Evolutionary conservation across 2,888 invertebrate species (phyloP), one percentile per base, ranked within the genome.

Genomic region (Mellilla xanthometata): DNA sequence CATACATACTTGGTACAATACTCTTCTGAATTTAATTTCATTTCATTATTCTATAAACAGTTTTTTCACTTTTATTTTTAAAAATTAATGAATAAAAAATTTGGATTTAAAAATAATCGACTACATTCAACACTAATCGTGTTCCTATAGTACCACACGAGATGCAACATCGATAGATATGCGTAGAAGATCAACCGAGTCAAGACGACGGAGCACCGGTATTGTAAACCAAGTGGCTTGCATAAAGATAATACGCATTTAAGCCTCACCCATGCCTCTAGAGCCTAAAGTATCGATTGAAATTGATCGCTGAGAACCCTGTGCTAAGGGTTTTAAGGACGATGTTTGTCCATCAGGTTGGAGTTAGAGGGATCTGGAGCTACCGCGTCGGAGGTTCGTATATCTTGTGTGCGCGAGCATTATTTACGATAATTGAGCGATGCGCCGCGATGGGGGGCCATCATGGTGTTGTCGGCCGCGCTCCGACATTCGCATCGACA

Each of bases 361-460:
- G 49, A 57, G 67, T 69, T 71, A 65, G 70, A 76, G 75, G 67
- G 83, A 74, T 80, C 83, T 74, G 75, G 68, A 81, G 82, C 87
- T 89, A 86, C 88, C 62, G 84, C 80, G 65, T 54, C 72, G 65
- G 74, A 72, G 80, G 78, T 76, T 78, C 84, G 87, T 87, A 87
- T 88, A 87, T 89, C 87, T 88, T 87, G 79, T 85, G 86, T 87
- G 87, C 62, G 85, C 84, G 86, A 87, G 89, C 88, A 89, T 89
- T 89, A 89, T 89, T 89, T 89, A 89, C 89, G 88, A 89, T 89
- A 89, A 89, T 89, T 89, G 89, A 88, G 89, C 88, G 89, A 89
- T 87, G 87, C 82, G 81, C 84, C 88, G 76, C 88, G 80, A 88
- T 87, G 87, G 89, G 88, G 88, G 89, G 88, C 83, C 89, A 84